Base-by-base conservation (phyloP, 2,888 invertebrate genomes). In the Colletes collaris region DNA sequence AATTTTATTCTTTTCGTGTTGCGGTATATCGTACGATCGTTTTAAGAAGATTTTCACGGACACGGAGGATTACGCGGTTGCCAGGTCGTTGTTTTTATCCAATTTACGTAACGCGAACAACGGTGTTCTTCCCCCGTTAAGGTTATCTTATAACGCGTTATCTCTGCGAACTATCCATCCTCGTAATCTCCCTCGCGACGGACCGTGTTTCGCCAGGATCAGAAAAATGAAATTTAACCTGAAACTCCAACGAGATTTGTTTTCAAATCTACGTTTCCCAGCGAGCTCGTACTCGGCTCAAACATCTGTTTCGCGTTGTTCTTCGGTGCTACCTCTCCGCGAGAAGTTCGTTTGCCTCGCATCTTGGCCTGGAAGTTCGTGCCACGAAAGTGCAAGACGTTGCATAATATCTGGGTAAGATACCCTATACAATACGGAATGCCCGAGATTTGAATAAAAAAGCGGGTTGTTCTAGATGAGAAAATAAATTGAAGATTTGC, bases 171-270 rank as follows among this genome's bases (percentile, higher is more conserved):
- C 50, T 60, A 78, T 78, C 63, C 63, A 71, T 79, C 71, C 59
- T 76, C 76, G 67, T 79, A 79, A 79, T 71, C 66, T 69, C 65
- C 63, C 52, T 52, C 53, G 58, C 46, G 35, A 10, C n/a, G 52
- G 66, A 52, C n/a, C 59, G 70, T 56, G 65, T 70, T 40, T 44
- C 76, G 40, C 16, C 50, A 49, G 66, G 67, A 71, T 66, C 76
- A 40, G 50, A 72, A 58, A 80, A 80, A 80, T 78, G 73, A 69
- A 78, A 80, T 80, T 78, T 78, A 70, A 65, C 60, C 56, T 46
- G 68, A 52, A 78, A 78, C 62, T 78, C 58, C 44, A 56, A 16
- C 68, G 35, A 19, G 63, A 64, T 68, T 35, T 80, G 67, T 63
- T 70, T 44, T 53, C 40, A 56, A 71, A 44, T 55, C 70, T 70